A percentile compares a stretch with the other conserved stretches of the same genome.
phyloP scores from a whole-genome alignment of 2,797 vertebrate genomes.

The Gymnoscopelus microlampas region DNA sequence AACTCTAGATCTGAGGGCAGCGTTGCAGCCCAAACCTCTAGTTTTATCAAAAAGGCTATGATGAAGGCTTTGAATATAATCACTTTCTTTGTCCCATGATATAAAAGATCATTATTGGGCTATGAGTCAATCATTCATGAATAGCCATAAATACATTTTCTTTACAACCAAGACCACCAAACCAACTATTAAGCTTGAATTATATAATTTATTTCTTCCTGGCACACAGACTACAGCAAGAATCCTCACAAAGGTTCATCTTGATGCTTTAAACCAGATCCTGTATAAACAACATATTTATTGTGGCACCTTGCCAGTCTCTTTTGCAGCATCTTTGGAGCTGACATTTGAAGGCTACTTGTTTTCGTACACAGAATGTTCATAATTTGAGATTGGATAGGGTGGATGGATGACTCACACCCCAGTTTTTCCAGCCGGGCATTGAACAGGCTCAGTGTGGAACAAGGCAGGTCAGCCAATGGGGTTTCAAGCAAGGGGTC shows the following conservation, averaged over 20 bases:
- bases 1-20: too few species aligned
- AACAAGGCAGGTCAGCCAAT: constrained; percentile 25
- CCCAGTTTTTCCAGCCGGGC: neutral
- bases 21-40: too few species aligned
- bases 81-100: constrained; percentile 24
- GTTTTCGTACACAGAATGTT: constrained; percentile 9
- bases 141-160: too few species aligned
- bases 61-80: constrained; percentile 31
- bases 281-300: constrained; percentile 16
- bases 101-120: too few species aligned
- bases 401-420: neutral
- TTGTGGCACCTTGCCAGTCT: neutral
- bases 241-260: neutral
- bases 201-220: constrained; percentile 29
- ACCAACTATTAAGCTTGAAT: constrained; percentile 1
- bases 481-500: constrained; percentile 33
- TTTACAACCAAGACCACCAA: too few species aligned
- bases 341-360: constrained; percentile 7
- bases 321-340: constrained; percentile 22
- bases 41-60: constrained; percentile 14
- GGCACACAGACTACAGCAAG: neutral
- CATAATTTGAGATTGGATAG: constrained; percentile 19
- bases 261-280: neutral
- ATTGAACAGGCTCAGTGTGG: constrained; percentile 13
- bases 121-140: too few species aligned